Conservation (phyloP, 2,113 vertebrate genomes). For the Heterotis niloticus region DNA sequence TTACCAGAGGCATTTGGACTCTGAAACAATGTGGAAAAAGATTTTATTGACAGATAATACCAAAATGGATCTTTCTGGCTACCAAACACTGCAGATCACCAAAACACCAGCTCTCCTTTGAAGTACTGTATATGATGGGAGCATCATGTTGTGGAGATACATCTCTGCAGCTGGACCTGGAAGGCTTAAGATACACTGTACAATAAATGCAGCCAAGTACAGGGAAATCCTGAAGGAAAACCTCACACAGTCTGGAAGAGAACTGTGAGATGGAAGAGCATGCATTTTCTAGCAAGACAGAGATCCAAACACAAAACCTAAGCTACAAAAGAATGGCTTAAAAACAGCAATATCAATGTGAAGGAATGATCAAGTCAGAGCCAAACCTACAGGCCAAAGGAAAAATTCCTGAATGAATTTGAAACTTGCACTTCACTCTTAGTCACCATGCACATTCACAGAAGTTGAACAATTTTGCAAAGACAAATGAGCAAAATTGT, state of each 20-base stretch:
- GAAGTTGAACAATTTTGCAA: too few relatives aligned
- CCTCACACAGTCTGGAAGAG: neutral
- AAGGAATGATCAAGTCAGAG: too few relatives aligned
- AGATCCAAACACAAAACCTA: neutral
- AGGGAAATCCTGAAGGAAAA: slow-evolving; percentile 6
- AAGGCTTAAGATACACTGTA: neutral
- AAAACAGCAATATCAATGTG: neutral
- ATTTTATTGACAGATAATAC: neutral
- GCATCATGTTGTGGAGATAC: neutral
- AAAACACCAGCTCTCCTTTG: neutral
- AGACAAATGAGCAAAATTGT: too few relatives aligned
- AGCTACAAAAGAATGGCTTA: neutral
- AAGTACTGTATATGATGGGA: neutral
- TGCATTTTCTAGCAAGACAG: neutral
- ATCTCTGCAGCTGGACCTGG: slow-evolving; percentile 5
- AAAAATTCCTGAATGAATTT: too few relatives aligned
- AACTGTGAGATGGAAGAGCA: neutral
- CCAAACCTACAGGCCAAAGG: too few relatives aligned
- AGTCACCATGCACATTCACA: too few relatives aligned
- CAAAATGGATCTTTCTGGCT: neutral
- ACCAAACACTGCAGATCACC: slow-evolving; percentile 2
- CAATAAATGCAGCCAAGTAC: neutral
- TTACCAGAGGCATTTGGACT: neutral
- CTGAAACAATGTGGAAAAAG: neutral
- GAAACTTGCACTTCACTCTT: too few relatives aligned